These are phyloP conservation scores for Battus philenor DNA, from an alignment of 1,140 invertebrate genomes.

Conservation along the genomic window DNA sequence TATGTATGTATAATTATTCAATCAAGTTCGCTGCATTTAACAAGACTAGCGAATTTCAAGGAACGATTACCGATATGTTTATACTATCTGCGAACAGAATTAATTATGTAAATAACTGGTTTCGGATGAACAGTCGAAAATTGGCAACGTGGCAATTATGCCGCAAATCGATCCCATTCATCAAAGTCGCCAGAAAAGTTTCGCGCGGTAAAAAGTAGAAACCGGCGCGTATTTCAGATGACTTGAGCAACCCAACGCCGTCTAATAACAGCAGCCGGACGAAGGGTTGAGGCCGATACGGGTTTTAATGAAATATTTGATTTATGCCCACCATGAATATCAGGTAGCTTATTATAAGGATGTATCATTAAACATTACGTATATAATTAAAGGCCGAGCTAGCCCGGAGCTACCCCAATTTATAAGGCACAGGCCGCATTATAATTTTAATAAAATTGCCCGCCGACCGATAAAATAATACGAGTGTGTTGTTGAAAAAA, in stretches of 20 bases:
- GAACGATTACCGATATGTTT: background rate
- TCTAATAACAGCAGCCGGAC: constrained; percentile 59
- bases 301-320: constrained; percentile 75
- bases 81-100: background rate
- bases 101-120: constrained; percentile 11
- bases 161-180: constrained; percentile 51
- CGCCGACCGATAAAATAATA: constrained; percentile 45
- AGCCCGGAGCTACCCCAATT: constrained; percentile 70
- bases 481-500: constrained; percentile 32
- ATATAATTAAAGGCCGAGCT: constrained; percentile 69
- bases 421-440: constrained; percentile 43
- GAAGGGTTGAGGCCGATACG: constrained; percentile 59
- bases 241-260: constrained; percentile 39
- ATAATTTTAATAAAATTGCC: constrained; percentile 73
- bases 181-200: constrained; percentile 56
- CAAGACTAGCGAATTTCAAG: no score
- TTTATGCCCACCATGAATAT: constrained; percentile 62
- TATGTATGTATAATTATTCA: no score
- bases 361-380: constrained; percentile 73
- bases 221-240: constrained; percentile 24
- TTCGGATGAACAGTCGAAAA: constrained; percentile 20
- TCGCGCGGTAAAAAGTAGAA: constrained; percentile 42
- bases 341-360: constrained; percentile 73
- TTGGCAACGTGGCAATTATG: constrained; percentile 31
- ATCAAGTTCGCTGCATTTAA: no score